These are phyloP conservation scores for Anthonomus grandis DNA, from an alignment of 1,140 invertebrate species.

Conservation along the genomic window DNA sequence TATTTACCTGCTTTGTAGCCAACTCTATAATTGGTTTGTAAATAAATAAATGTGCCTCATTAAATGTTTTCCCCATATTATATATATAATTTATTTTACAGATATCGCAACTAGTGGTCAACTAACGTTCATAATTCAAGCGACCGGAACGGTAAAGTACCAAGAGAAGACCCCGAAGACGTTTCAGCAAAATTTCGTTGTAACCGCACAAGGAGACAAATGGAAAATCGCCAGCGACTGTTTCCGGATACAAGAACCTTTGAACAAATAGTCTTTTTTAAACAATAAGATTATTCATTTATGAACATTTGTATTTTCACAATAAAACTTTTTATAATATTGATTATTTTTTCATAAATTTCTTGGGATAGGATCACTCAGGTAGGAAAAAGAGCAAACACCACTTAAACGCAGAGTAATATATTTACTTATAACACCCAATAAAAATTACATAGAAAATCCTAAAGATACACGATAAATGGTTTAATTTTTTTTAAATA, in stretches of 20 bases:
- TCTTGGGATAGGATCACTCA: too few relatives aligned
- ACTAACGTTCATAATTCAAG: constrained; percentile 69
- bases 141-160: constrained; percentile 70
- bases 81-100: constrained; percentile 34
- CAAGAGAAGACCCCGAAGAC: constrained; percentile 59
- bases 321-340: neutral
- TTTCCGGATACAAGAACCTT: constrained; percentile 66
- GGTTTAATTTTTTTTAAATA: neutral
- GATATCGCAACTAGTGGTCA: constrained; percentile 60
- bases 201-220: constrained; percentile 77
- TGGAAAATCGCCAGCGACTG: constrained; percentile 87
- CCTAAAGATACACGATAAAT: constrained; percentile 5
- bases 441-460: constrained; percentile 20
- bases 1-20: too few relatives aligned
- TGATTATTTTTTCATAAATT: constrained; percentile 1
- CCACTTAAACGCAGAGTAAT: constrained; percentile 4
- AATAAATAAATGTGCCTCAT: too few relatives aligned
- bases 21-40: too few relatives aligned
- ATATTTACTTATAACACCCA: constrained; percentile 6
- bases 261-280: constrained; percentile 34
- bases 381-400: neutral
- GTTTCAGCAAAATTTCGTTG: constrained; percentile 78
- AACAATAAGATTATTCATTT: too few relatives aligned
- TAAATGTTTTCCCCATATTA: too few relatives aligned
- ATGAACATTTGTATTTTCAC: too few relatives aligned